Evolutionary conservation across 2,888 invertebrate species (phyloP).

Genomic region (Girardia tigrina): DNA sequence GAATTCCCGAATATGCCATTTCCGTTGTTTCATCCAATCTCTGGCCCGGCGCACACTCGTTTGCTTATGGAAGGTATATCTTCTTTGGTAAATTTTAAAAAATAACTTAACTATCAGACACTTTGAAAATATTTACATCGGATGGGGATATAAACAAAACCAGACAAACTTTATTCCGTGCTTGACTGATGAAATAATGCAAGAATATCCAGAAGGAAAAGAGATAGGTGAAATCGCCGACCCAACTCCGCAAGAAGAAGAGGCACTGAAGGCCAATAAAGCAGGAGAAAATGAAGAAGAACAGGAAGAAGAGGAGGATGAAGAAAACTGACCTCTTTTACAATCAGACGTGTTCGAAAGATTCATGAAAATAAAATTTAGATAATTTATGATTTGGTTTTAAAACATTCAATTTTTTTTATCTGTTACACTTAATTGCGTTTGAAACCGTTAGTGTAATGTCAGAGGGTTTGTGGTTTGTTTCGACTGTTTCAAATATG

Average conservation of each 20-base stretch:
- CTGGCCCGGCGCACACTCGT: constrained; percentile 69
- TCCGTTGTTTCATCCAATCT: constrained; percentile 59
- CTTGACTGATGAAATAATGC: constrained; percentile 58
- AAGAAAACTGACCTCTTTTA: constrained; percentile 41
- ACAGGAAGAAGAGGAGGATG: constrained; percentile 49
- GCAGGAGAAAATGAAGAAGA: constrained; percentile 57
- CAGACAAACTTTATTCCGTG: constrained; percentile 62
- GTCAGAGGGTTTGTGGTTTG: too few species aligned
- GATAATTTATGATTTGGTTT: too few species aligned
- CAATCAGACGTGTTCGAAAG: too few species aligned
- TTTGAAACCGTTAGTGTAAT: too few species aligned
- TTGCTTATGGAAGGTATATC: constrained; percentile 58
- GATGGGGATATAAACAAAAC: constrained; percentile 65
- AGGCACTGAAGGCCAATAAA: constrained; percentile 39
- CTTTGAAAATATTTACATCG: constrained; percentile 64
- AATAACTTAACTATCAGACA: too few species aligned
- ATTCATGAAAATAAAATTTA: too few species aligned
- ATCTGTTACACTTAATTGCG: too few species aligned
- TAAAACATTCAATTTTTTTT: too few species aligned
- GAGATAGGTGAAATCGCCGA: constrained; percentile 62
- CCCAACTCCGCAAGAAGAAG: constrained; percentile 66
- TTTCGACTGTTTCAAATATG: too few species aligned
- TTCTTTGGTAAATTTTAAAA: too few species aligned
- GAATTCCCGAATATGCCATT: constrained; percentile 58
- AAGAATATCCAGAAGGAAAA: constrained; percentile 60